Base-by-base conservation (phyloP, 1,140 invertebrate genomes). In the Popillia japonica region DNA sequence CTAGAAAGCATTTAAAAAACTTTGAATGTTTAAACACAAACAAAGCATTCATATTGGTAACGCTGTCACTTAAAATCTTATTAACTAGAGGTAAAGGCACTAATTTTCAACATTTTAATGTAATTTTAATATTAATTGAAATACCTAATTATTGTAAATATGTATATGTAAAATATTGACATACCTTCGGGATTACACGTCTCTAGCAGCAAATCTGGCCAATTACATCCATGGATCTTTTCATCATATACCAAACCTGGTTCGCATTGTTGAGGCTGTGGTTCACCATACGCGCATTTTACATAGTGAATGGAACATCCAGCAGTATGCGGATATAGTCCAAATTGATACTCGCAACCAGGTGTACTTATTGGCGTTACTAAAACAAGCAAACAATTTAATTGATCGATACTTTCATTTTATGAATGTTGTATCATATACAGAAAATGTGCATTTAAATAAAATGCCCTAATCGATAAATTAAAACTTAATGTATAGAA, bases 291-390 rank as follows among this genome's bases (percentile, higher is more conserved):
- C 9, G 92, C 92, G 84, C 96, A 98, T 86, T 95, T 96, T 76
- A 94, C 90, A 87, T 96, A 98, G 80, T 92, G 93, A 27, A 93
- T 96, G 76, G 95, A 94, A 86, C 96, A 97, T 59, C 92, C 90
- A 4, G 90, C 87, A 76, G 92, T 92, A 68, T 94, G 93, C 0
- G 94, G 92, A 85, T 96, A 97, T 77, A 98, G 89, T 8, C 96
- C 96, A 84, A 96, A 98, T 84, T 94, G 94, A 84, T 94, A 96
- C 82, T 96, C 93, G 86, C 96, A 97, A 80, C 93, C 94, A 0
- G 93, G 93, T 11, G 91, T 89, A 9, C 94, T 94, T 78, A 94
- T 88, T 11, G 95, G 93, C 0, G 92, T 92, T 78, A 94, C 95
- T 96, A 44, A 48, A 55, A 7, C 34, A 74, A 11, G 2, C 3